Evolutionary conservation across 2,797 vertebrate genomes (phyloP), one percentile per base, ranked within the genome.

Genomic region (Eremophila alpestris): DNA sequence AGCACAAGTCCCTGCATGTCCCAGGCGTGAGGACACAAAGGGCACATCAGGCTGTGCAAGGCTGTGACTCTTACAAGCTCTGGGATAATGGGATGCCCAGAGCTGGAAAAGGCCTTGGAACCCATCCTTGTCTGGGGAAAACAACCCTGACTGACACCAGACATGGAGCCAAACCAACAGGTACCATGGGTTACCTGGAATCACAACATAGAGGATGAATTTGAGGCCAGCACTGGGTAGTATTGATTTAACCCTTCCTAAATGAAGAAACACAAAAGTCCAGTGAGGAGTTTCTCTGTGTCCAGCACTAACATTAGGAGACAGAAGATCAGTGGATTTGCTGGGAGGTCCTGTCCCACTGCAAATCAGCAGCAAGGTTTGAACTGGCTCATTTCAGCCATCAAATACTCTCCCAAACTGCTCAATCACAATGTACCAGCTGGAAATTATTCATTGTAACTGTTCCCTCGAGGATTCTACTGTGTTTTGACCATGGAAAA

Each of bases 51-150:
- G 19, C 87, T 12, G 27, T 2, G 58, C 7, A 26, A 40, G 2
- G 6, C 32, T 29, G 26, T 12, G n/a, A 13, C 32, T 2, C 1
- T 22, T 9, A 21, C 21, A 74, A 6, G 27, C 82, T 74, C 46
- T 9, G 14, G 73, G 30, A 65, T 18, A 49, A 70, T 0, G 3
- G 24, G 56, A 43, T 45, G 41, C 36, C 60, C 52, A 43, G 18
- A 0, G 2, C 6, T 0, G 10, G 16, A 18, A 19, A 51, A 88
- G 65, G n/a, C 41, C n/a, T 65, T 46, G 3, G 40, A 17, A 8
- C 6, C 22, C 83, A 60, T 1, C 0, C 9, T 5, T 0, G 0
- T 9, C 16, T n/a, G 21, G 22, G 20, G n/a, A 55, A 36, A 26
- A 70, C 17, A 22, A 5, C 13, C 46, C 62, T 5, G 34, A 12